phyloP scores from a whole-genome alignment of 64 coral and sea anemone species.

The Anthopleura sola region DNA sequence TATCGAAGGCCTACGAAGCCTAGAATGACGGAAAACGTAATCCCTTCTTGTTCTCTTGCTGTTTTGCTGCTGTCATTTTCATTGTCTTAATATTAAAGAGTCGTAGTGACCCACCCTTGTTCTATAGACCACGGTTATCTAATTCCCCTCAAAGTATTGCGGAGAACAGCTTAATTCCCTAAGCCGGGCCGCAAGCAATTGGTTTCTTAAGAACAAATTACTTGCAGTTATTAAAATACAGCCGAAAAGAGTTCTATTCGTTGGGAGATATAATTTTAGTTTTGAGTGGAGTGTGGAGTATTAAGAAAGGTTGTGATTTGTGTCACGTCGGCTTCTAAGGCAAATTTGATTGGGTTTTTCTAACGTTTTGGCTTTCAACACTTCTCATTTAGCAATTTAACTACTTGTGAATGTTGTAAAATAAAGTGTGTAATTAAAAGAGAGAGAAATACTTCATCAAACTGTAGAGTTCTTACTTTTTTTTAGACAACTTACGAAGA shows the following conservation, averaged over 20 bases:
- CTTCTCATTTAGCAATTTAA: neutral
- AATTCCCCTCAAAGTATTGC: conserved; percentile 12
- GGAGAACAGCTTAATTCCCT: conserved; percentile 10
- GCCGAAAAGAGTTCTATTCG: neutral
- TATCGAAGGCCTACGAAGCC: neutral
- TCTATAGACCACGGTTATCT: neutral
- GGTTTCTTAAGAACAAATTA: conserved; percentile 12
- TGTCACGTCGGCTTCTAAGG: neutral
- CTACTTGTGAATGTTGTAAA: neutral
- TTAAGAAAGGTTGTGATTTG: neutral
- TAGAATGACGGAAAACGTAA: conserved; percentile 21
- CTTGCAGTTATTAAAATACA: neutral
- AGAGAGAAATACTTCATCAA: too few relatives aligned
- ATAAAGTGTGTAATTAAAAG: neutral
- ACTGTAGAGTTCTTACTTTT: too few relatives aligned
- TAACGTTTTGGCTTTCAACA: neutral
- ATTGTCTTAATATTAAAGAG: conserved; percentile 10
- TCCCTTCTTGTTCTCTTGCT: neutral
- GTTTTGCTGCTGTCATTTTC: neutral
- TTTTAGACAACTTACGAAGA: too few relatives aligned
- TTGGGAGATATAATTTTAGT: neutral
- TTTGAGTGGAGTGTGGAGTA: neutral
- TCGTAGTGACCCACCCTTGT: neutral
- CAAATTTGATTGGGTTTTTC: neutral
- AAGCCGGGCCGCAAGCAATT: conserved; percentile 17